These are phyloP conservation scores for Metacarcinus magister DNA, from an alignment of 2,888 invertebrate genomes.

Conservation along the genomic window DNA sequence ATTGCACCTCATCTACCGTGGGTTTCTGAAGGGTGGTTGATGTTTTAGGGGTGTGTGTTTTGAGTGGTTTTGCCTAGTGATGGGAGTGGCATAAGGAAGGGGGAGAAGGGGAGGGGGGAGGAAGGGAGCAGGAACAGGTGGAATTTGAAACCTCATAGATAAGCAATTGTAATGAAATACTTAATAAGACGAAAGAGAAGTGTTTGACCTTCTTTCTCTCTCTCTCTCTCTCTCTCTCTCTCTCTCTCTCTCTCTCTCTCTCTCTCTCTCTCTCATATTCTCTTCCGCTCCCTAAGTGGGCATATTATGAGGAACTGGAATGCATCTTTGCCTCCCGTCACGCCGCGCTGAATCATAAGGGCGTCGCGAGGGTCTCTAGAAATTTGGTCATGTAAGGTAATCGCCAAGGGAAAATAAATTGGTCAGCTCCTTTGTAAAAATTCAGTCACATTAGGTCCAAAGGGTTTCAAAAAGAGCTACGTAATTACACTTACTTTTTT, in stretches of 20 bases:
- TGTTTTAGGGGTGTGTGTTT: background rate
- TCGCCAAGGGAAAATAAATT: background rate
- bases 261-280: background rate
- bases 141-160: background rate
- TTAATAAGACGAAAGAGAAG: background rate
- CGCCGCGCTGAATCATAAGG: no score
- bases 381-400: background rate
- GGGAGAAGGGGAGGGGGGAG: background rate
- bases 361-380: background rate
- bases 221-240: slow-evolving; percentile 2
- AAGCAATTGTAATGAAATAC: background rate
- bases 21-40: background rate
- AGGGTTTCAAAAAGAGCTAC: background rate
- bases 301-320: no score
- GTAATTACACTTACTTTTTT: background rate
- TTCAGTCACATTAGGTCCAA: background rate
- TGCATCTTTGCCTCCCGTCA: no score
- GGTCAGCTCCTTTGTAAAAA: background rate
- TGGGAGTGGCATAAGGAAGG: background rate
- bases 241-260: slow-evolving; percentile 2
- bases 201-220: background rate
- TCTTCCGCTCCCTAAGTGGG: background rate
- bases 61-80: background rate
- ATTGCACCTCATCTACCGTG: background rate
- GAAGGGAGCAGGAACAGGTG: background rate